phyloP scores from a whole-genome alignment of 2,888 invertebrate species.

The Peribatodes rhomboidaria region DNA sequence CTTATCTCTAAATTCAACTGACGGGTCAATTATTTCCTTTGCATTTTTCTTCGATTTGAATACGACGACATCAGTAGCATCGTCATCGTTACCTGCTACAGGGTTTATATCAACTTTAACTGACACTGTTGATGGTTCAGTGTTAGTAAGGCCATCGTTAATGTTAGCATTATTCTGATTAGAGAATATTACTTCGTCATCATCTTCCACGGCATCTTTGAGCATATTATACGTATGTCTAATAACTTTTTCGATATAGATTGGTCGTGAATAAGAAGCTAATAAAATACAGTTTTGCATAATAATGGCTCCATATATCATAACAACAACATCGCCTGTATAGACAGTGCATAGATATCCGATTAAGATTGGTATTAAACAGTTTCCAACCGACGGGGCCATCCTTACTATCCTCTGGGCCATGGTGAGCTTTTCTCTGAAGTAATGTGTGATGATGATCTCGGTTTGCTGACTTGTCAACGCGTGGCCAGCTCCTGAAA shows the following conservation, averaged over 20 bases:
- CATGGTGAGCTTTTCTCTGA: conserved; percentile 83
- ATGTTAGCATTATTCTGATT: conserved; percentile 60
- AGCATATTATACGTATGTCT: conserved; percentile 79
- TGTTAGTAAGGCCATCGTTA: conserved; percentile 25
- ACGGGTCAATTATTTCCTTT: conserved; percentile 75
- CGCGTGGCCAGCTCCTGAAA: conserved; percentile 85
- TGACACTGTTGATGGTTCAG: conserved; percentile 39
- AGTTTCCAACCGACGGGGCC: conserved; percentile 84
- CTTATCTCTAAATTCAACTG: conserved; percentile 67
- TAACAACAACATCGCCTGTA: conserved; percentile 76
- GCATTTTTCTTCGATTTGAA: conserved; percentile 74
- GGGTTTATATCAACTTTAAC: conserved; percentile 46
- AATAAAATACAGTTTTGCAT: conserved; percentile 86
- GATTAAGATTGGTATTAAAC: conserved; percentile 80
- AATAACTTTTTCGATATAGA: conserved; percentile 82
- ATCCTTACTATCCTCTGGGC: conserved; percentile 83
- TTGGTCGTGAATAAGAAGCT: conserved; percentile 84
- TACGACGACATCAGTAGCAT: conserved; percentile 74
- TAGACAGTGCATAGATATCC: conserved; percentile 80
- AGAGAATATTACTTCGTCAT: conserved; percentile 87
- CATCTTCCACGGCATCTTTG: conserved; percentile 79
- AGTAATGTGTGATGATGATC: conserved; percentile 86
- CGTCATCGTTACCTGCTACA: conserved; percentile 67
- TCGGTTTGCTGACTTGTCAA: conserved; percentile 86
- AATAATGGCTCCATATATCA: conserved; percentile 86